These are phyloP conservation scores for Eira barbara DNA, from an alignment of 2,113 vertebrate species.

Conservation along the genomic window DNA sequence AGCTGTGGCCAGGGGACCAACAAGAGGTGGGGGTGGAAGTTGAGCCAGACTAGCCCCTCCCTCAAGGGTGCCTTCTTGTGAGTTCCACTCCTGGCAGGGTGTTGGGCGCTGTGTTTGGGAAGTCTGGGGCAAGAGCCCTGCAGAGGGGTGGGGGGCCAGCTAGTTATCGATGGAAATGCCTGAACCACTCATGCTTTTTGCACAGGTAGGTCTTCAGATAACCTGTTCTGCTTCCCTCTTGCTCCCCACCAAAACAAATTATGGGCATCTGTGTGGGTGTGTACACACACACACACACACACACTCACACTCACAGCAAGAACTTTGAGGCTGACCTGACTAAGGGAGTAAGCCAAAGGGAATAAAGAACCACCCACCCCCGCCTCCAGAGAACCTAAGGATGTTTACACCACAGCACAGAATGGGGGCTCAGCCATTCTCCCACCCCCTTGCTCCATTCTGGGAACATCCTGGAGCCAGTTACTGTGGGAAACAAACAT, in stretches of 20 bases:
- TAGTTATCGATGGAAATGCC: not conserved
- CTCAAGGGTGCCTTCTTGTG: not conserved
- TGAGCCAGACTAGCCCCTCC: not conserved
- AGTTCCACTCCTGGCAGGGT: not conserved
- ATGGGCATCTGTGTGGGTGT: not conserved
- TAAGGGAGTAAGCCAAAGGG: not conserved
- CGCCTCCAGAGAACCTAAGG: not conserved
- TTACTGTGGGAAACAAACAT: not conserved
- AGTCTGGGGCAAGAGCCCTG: not conserved
- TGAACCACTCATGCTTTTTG: not conserved
- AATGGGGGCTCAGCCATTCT: not conserved
- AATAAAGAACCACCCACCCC: not conserved
- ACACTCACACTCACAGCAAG: not conserved
- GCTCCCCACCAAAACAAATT: not conserved
- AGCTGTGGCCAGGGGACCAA: not conserved
- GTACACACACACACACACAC: not conserved
- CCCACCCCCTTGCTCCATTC: too few species aligned
- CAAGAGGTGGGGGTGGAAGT: not conserved
- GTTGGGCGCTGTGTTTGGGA: not conserved
- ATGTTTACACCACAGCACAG: not conserved
- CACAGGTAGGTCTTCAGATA: not conserved
- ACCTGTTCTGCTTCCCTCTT: not conserved
- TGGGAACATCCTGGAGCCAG: not conserved
- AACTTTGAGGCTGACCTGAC: not conserved
- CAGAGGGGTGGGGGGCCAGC: not conserved